Conservation (phyloP, 2,113 vertebrate genomes). For the Channa maculata region DNA sequence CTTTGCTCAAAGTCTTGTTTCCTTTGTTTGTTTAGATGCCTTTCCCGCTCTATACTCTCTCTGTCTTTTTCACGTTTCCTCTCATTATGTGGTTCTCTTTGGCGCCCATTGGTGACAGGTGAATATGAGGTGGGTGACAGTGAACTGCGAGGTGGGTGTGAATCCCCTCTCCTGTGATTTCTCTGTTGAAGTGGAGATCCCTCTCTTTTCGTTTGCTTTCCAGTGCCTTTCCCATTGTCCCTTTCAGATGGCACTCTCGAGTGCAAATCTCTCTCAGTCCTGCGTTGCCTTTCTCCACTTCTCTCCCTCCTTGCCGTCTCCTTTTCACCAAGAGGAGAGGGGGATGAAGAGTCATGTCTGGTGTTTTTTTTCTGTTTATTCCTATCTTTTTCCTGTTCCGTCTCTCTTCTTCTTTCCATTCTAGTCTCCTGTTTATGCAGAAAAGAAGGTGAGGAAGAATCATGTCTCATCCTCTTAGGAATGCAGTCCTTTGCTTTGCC, state of each 20-base stretch:
- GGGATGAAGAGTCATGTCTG: slow-evolving; percentile 64
- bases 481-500: slow-evolving; percentile 51
- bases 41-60: slow-evolving; percentile 38
- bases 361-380: slow-evolving; percentile 48
- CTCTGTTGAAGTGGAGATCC: slow-evolving; percentile 47
- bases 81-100: slow-evolving; percentile 33
- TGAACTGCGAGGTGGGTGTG: background rate
- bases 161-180: slow-evolving; percentile 31
- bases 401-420: slow-evolving; percentile 43
- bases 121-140: slow-evolving; percentile 26
- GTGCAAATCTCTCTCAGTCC: slow-evolving; percentile 40
- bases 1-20: slow-evolving; percentile 24
- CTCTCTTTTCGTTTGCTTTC: slow-evolving; percentile 45
- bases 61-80: slow-evolving; percentile 12
- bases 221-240: slow-evolving; percentile 40
- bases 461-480: slow-evolving; percentile 57
- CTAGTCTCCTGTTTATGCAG: slow-evolving; percentile 48
- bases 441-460: slow-evolving; percentile 69
- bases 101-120: slow-evolving; percentile 33
- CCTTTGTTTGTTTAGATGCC: slow-evolving; percentile 22
- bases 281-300: slow-evolving; percentile 59
- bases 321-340: slow-evolving; percentile 68
- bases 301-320: slow-evolving; percentile 48
- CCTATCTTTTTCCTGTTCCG: slow-evolving; percentile 42
- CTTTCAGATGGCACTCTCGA: slow-evolving; percentile 16